These are phyloP conservation scores for Gorsachius magnificus DNA, from an alignment of 2,797 vertebrate genomes.

Conservation along the genomic window DNA sequence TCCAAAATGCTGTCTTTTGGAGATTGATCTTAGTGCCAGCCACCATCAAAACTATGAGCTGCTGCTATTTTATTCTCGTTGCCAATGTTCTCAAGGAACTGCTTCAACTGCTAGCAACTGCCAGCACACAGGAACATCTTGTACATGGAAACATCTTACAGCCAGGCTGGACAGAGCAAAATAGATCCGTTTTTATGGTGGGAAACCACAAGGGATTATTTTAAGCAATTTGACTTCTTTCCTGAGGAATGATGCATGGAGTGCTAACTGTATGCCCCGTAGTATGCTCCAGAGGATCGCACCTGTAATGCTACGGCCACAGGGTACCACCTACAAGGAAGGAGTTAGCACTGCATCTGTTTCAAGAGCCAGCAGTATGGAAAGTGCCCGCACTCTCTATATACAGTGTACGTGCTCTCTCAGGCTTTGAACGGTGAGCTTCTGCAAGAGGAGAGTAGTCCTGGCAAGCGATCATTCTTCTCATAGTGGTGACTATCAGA, in stretches of 20 bases:
- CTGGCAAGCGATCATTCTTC: background rate
- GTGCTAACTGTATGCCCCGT: accelerated
- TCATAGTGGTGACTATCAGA: background rate
- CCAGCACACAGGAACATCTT: background rate
- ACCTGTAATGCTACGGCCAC: background rate
- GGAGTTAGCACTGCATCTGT: background rate
- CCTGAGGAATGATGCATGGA: background rate
- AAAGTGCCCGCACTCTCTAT: background rate
- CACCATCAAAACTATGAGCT: background rate
- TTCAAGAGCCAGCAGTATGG: background rate
- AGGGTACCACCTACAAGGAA: background rate
- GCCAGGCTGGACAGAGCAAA: background rate
- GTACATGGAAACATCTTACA: background rate
- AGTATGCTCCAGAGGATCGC: background rate
- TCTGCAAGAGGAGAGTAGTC: background rate
- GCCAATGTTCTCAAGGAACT: background rate
- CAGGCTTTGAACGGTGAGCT: background rate
- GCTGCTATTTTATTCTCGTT: background rate
- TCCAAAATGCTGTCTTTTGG: background rate
- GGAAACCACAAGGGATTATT: background rate
- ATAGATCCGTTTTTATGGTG: background rate
- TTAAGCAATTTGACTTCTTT: background rate
- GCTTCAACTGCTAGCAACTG: background rate
- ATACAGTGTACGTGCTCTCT: no score
- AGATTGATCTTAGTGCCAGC: background rate